Evolutionary conservation across 1,140 invertebrate genomes (phyloP).

Genomic region (Drosophila ironensis): DNA sequence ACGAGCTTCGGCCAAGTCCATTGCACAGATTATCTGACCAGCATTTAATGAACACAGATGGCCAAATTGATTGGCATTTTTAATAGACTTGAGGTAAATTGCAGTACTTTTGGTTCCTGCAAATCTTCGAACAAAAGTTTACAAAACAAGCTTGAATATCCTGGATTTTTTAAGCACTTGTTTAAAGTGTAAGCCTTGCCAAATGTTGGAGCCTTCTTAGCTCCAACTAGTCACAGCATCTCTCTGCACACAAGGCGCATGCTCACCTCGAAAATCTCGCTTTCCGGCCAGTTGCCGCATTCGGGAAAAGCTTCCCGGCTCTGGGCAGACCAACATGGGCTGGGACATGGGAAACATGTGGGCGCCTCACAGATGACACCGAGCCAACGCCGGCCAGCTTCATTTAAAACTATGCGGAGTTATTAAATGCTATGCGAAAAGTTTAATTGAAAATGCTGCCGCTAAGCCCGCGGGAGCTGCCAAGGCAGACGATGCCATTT

Average conservation of each 20-base stretch:
- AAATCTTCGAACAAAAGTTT: no score
- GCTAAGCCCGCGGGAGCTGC: conserved; percentile 18
- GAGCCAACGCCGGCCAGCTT: conserved; percentile 38
- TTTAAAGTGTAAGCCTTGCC: not conserved
- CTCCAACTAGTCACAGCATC: not conserved
- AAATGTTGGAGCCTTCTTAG: conserved; percentile 6
- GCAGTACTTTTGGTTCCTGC: no score
- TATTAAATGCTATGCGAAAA: conserved; percentile 73
- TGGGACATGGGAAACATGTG: conserved; percentile 33
- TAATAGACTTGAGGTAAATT: no score
- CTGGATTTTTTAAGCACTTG: not conserved
- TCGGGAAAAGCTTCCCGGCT: conserved; percentile 47
- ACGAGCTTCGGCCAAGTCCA: not conserved
- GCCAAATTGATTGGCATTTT: conserved; percentile 6
- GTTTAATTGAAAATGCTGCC: conserved; percentile 67
- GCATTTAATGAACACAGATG: conserved; percentile 24
- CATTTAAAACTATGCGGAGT: conserved; percentile 67
- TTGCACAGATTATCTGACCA: not conserved
- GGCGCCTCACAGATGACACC: conserved; percentile 16
- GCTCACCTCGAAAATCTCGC: conserved; percentile 32
- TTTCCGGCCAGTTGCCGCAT: not conserved
- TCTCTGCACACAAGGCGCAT: conserved; percentile 23
- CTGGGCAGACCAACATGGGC: conserved; percentile 11
- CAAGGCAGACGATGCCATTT: conserved; percentile 7
- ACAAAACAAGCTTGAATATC: no score